Evolutionary conservation across 1,140 invertebrate genomes (phyloP).

Genomic region (Zaprionus capensis): DNA sequence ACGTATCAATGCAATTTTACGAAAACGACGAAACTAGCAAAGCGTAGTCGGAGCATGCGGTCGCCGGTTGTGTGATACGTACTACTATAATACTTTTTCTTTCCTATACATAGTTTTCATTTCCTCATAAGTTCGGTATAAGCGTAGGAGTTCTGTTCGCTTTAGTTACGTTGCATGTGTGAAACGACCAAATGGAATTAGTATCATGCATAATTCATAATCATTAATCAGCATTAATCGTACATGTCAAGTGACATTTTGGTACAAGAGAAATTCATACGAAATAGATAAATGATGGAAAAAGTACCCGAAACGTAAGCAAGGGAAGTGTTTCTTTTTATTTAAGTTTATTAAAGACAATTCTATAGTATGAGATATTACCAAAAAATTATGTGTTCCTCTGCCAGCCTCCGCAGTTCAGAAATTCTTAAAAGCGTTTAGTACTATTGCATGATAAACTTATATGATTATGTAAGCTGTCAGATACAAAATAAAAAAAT

Average conservation of each 20-base stretch:
- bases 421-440: not conserved
- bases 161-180: slow-evolving; percentile 56
- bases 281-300: not conserved
- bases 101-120: slow-evolving; percentile 17
- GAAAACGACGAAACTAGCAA: slow-evolving; percentile 55
- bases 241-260: slow-evolving; percentile 15
- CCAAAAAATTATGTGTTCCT: not conserved
- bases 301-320: not conserved
- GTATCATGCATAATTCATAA: slow-evolving; percentile 49
- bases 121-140: slow-evolving; percentile 11
- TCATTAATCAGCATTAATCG: slow-evolving; percentile 44
- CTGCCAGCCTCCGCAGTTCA: not conserved
- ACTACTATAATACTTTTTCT: slow-evolving; percentile 28
- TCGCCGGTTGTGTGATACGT: slow-evolving; percentile 65
- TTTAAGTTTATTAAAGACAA: not conserved
- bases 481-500: not conserved
- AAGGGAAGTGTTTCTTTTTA: not conserved
- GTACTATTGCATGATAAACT: not conserved
- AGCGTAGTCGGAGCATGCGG: slow-evolving; percentile 75
- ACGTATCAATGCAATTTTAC: slow-evolving; percentile 71
- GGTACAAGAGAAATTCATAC: not conserved
- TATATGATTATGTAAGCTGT: not conserved
- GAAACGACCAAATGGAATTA: slow-evolving; percentile 51
- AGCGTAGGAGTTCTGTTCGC: slow-evolving; percentile 50
- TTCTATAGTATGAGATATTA: not conserved